Conservation (phyloP, 2,797 vertebrate genomes). For the Hemibagrus guttatus region DNA sequence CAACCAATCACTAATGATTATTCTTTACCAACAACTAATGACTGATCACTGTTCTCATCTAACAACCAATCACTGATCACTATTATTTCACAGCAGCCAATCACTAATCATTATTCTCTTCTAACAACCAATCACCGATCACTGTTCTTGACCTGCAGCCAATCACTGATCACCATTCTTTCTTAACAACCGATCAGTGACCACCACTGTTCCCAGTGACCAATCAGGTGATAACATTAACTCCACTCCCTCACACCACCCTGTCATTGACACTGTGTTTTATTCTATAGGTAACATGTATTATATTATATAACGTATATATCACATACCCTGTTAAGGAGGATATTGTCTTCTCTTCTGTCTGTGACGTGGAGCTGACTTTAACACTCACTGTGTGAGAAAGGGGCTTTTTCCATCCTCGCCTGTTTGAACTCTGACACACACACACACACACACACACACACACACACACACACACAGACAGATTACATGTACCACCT, state of each 20-base stretch:
- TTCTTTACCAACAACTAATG: not conserved
- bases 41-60: not conserved
- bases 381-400: constrained; percentile 47
- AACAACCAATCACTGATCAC: not conserved
- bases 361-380: constrained; percentile 63
- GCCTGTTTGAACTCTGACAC: constrained; percentile 32
- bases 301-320: not conserved
- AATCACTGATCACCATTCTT: not conserved
- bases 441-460: not conserved
- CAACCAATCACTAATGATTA: not conserved
- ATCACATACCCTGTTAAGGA: constrained; percentile 78
- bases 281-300: not conserved
- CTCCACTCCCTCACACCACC: not conserved
- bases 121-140: not conserved
- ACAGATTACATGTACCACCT: not conserved
- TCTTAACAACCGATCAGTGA: not conserved
- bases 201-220: not conserved
- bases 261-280: not conserved
- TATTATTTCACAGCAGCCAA: not conserved
- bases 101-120: not conserved
- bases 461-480: constrained; percentile 8
- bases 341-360: constrained; percentile 71
- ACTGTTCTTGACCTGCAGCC: not conserved
- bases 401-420: constrained; percentile 50
- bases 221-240: not conserved